Conservation (phyloP, 2,888 invertebrate genomes). For the Ormyrus labotus region DNA sequence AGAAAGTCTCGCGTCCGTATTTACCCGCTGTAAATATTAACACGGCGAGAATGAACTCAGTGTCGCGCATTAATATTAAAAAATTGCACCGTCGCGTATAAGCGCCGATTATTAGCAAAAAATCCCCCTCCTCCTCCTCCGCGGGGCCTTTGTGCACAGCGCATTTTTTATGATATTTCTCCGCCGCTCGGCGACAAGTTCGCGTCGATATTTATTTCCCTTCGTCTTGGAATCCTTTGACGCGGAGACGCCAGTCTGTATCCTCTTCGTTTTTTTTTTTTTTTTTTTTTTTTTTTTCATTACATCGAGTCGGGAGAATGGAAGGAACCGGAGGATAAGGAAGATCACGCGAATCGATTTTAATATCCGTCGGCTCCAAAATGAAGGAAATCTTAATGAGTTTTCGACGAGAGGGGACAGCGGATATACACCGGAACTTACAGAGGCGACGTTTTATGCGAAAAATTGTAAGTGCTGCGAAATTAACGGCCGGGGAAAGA, state of each 20-base stretch:
- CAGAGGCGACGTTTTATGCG: too few relatives aligned
- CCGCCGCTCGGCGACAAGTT: slow-evolving; percentile 55
- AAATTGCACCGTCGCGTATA: background rate
- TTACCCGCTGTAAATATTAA: slow-evolving; percentile 38
- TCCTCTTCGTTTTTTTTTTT: too few relatives aligned
- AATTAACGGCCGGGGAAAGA: too few relatives aligned
- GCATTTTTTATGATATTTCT: slow-evolving; percentile 18
- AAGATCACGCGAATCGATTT: slow-evolving; percentile 11
- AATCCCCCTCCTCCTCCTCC: background rate
- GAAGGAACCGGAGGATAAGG: background rate
- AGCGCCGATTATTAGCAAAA: slow-evolving; percentile 45
- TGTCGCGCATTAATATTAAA: slow-evolving; percentile 35
- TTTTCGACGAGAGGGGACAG: background rate
- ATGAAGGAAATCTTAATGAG: slow-evolving; percentile 23
- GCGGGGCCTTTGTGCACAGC: background rate
- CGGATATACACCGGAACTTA: background rate
- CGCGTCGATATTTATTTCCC: slow-evolving; percentile 59
- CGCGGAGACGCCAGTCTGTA: too few relatives aligned
- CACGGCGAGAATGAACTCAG: slow-evolving; percentile 12
- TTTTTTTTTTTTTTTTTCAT: background rate
- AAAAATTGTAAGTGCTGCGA: too few relatives aligned
- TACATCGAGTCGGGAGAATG: background rate
- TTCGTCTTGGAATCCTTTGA: too few relatives aligned
- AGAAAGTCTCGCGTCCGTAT: background rate
- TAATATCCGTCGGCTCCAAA: background rate